Evolutionary conservation across 2,888 invertebrate species (phyloP), one percentile per base, ranked within the genome.

Genomic region (Slavum lentiscoides): DNA sequence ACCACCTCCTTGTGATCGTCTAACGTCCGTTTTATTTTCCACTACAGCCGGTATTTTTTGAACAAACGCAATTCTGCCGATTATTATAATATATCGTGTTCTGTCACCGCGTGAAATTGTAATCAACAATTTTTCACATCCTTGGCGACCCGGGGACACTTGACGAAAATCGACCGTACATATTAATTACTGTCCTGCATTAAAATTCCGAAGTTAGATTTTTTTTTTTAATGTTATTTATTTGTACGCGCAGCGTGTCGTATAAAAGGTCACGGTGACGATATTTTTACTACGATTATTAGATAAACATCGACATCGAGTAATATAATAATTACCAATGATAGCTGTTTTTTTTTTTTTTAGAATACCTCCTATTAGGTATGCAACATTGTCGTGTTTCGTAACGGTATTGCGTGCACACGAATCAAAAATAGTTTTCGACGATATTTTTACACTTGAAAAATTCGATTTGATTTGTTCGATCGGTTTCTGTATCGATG

Each of bases 101-200:
- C 55, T 43, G 30, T 43, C 19, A 8, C 53, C 64, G 55, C 64
- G 55, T 66, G 74, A 75, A 55, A 66, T 58, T 21, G 66, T 58
- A 58, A 75, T 74, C 73, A 74, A 53, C 11, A 49, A 62, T 75
- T 75, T 66, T 75, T 75, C 66, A 66, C 55, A 75, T 66, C 66
- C 74, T 75, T 75, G 66, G 39, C 55, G 17, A 23, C 19, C 73
- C 73, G 49, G 49, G 73, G 49, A 13, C 73, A 62, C 21, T 21
- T 59, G 39, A n/a, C 4, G 15, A 74, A 74, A 74, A 74, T 74
- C 61, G 49, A 15, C 21, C 43, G 43, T 43, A 43, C n/a, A n/a
- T 43, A 30, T 43, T 43, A 43, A 49, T 73, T 43, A 49, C 61
- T 73, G 49, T 72, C 39, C 43, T 9, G 39, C n/a, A 0, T 43